phyloP scores from a whole-genome alignment of 2,797 vertebrate species.

The Onychomys torridus region DNA sequence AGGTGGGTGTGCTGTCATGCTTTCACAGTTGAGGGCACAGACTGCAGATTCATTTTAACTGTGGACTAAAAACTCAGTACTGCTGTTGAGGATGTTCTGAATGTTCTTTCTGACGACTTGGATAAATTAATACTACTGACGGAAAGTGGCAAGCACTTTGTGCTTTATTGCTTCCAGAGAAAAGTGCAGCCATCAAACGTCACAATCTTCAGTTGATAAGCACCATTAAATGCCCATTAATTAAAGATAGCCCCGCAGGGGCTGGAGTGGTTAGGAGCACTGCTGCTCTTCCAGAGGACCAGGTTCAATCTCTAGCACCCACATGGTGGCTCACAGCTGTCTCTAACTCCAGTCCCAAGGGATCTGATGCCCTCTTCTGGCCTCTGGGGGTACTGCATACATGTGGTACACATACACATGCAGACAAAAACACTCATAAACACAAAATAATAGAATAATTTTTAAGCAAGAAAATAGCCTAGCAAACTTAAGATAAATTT shows the following conservation, averaged over 20 bases:
- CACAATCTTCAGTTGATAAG: not conserved
- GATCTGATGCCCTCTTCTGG: not conserved
- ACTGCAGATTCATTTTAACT: constrained; percentile 22
- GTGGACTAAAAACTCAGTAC: not conserved
- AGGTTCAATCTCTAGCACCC: not conserved
- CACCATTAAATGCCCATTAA: constrained; percentile 37
- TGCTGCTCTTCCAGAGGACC: not conserved
- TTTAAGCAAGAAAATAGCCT: constrained; percentile 40
- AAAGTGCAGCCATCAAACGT: not conserved
- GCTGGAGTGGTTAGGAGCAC: not conserved
- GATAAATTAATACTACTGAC: not conserved
- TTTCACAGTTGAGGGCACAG: not conserved
- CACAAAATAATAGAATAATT: not conserved
- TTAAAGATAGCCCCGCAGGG: constrained; percentile 31
- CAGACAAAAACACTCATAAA: not conserved
- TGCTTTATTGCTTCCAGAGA: constrained; percentile 40
- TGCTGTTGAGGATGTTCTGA: not conserved
- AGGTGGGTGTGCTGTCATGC: not conserved
- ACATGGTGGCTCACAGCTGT: not conserved
- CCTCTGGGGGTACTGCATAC: not conserved
- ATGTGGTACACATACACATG: not conserved
- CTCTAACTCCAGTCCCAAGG: not conserved
- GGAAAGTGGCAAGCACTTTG: not conserved
- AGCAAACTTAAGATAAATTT: constrained; percentile 44
- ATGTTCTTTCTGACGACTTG: not conserved